Evolutionary conservation across 2,888 invertebrate genomes (phyloP), one percentile per base, ranked within the genome.

Genomic region (Pandemis heparana): DNA sequence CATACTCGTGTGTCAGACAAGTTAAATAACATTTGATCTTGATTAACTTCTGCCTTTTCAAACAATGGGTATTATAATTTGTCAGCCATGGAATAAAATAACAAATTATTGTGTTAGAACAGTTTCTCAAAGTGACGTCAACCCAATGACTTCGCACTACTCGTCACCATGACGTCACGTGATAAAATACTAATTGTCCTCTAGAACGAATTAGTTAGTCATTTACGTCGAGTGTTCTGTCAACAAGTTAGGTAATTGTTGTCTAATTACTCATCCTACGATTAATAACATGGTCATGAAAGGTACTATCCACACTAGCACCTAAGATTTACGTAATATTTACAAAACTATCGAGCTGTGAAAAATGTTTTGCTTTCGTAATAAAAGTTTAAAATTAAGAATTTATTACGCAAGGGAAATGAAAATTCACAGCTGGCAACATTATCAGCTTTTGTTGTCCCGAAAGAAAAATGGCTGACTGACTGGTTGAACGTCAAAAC

Each of bases 391-490:
- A 38, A 38, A 38, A 38, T 9, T 5, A 46, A 18, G 12, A 18
- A 18, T 38, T 16, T 65, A n/a, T 16, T 16, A 5, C 38, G 16
- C 38, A 23, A 59, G 75, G 61, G 62, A 75, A 62, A 53, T 71
- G 7, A 32, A 14, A 56, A 70, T 63, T 76, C 51, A 62, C 66
- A 62, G 41, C 70, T 88, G 83, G 93, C 86, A 93, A 87, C 89
- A 89, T 85, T 83, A 76, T 80, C 77, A 60, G 79, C 84, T 87
- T 84, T 87, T 91, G 89, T 90, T 92, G 89, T 89, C 82, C 79
- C 78, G 81, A 87, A 87, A 89, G 83, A 92, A 92, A 93, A 87
- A 94, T 93, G 94, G 93, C 93, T 83, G 92, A 87, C 85, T 83
- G 92, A 87, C 85, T 82, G 48, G 65, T 41, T 61, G 64, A 90